A percentile compares a stretch with the other conserved stretches of the same genome.
Evolutionary conservation across 2,797 vertebrate species (phyloP).

Genomic region (Pseudochirops cupreus): DNA sequence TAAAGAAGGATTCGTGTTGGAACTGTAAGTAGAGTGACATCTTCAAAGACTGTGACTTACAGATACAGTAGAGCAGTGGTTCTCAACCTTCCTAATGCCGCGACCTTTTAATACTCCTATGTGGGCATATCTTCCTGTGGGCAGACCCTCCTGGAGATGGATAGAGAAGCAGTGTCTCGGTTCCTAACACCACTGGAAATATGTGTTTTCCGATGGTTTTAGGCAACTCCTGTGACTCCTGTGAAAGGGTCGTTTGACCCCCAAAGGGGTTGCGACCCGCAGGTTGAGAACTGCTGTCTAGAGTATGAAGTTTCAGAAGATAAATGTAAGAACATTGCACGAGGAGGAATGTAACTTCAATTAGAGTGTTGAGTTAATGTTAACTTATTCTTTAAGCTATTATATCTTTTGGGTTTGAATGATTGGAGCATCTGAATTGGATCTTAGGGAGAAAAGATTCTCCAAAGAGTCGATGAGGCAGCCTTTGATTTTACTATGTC

Average conservation of each 20-base stretch:
- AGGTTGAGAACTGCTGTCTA: no score
- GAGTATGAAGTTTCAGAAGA: not conserved
- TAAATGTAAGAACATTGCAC: not conserved
- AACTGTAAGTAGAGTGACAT: not conserved
- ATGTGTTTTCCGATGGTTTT: no score
- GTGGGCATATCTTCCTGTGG: no score
- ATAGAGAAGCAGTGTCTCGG: no score
- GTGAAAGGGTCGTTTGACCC: no score
- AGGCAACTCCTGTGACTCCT: no score
- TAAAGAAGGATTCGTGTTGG: not conserved
- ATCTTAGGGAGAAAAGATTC: not conserved
- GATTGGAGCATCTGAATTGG: not conserved
- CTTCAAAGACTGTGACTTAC: not conserved
- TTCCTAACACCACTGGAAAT: no score
- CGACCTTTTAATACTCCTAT: no score
- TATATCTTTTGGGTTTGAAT: constrained; percentile 37
- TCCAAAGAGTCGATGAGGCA: not conserved
- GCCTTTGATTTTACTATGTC: not conserved
- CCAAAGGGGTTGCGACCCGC: no score
- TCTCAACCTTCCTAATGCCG: no score
- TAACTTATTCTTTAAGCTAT: constrained; percentile 23
- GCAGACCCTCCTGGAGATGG: no score
- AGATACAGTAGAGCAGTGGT: not conserved
- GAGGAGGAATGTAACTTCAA: not conserved
- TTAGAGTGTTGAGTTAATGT: not conserved